Evolutionary conservation across 2,888 invertebrate genomes (phyloP).

Genomic region (Nineta flava): DNA sequence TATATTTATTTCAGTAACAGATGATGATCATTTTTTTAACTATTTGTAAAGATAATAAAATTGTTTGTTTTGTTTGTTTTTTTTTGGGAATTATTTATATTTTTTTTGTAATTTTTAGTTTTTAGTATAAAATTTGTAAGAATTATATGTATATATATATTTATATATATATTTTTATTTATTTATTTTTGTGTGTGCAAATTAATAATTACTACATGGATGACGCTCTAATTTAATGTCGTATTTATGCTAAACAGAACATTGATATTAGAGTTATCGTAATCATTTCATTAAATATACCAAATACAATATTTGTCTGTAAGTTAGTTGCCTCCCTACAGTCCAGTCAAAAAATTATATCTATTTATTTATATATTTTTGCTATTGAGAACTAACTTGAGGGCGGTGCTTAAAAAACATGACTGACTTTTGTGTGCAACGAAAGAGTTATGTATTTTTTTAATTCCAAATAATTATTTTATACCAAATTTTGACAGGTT

Average conservation of each 20-base stretch:
- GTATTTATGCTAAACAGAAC: background rate
- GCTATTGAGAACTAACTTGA: too few species aligned
- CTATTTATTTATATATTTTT: too few species aligned
- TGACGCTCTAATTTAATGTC: background rate
- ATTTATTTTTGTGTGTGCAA: slow-evolving; percentile 2
- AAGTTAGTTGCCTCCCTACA: too few species aligned
- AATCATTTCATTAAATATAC: background rate
- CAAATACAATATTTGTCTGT: too few species aligned
- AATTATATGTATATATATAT: slow-evolving; percentile 1
- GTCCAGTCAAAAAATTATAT: too few species aligned
- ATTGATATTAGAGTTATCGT: background rate
- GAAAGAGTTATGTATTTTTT: too few species aligned
- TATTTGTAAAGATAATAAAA: slow-evolving; percentile 1
- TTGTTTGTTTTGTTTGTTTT: background rate
- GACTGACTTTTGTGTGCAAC: too few species aligned
- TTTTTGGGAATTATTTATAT: too few species aligned
- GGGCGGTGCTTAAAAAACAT: too few species aligned
- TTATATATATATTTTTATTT: background rate
- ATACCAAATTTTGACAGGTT: too few species aligned
- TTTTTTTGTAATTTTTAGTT: background rate
- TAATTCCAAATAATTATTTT: too few species aligned
- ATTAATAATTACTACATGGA: background rate
- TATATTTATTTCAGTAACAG: background rate
- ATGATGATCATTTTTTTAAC: background rate
- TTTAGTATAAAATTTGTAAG: slow-evolving; percentile 4